Evolutionary conservation across 2,888 invertebrate species (phyloP).

Genomic region (Nomada fabriciana): DNA sequence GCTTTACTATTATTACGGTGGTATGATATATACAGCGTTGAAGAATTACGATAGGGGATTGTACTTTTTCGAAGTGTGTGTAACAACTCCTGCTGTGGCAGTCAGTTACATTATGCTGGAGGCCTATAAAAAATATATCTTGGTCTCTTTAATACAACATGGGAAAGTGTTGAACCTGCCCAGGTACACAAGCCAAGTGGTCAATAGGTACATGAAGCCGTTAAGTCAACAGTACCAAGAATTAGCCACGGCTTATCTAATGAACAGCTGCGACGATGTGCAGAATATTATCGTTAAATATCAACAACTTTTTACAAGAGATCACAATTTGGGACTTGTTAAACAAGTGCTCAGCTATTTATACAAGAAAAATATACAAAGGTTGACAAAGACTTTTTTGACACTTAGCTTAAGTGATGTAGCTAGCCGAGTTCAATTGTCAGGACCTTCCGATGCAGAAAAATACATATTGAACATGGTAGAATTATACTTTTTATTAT

Average conservation of each 20-base stretch:
- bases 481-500: slow-evolving; percentile 72
- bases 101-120: slow-evolving; percentile 99
- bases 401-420: slow-evolving; percentile 95
- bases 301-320: slow-evolving; percentile 91
- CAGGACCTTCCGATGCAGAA: slow-evolving; percentile 95
- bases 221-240: slow-evolving; percentile 95
- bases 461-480: slow-evolving; percentile 98
- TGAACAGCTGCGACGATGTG: slow-evolving; percentile 90
- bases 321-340: slow-evolving; percentile 91
- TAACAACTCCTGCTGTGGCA: slow-evolving; percentile 97
- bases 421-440: slow-evolving; percentile 94
- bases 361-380: slow-evolving; percentile 98
- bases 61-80: slow-evolving; percentile 97
- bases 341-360: slow-evolving; percentile 95
- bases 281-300: slow-evolving; percentile 90
- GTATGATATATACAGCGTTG: slow-evolving; percentile 97
- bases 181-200: slow-evolving; percentile 96
- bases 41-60: slow-evolving; percentile 97
- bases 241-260: slow-evolving; percentile 92
- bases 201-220: slow-evolving; percentile 92
- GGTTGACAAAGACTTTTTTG: slow-evolving; percentile 97
- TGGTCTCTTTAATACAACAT: slow-evolving; percentile 95
- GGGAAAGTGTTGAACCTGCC: slow-evolving; percentile 94
- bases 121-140: slow-evolving; percentile 97
- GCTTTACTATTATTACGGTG: slow-evolving; percentile 98